Percentiles rank a stretch among this genome's conserved stretches.
These are phyloP conservation scores for Ceratotherium simum DNA, from an alignment of 2,113 vertebrate genomes.

Conservation along the genomic window DNA sequence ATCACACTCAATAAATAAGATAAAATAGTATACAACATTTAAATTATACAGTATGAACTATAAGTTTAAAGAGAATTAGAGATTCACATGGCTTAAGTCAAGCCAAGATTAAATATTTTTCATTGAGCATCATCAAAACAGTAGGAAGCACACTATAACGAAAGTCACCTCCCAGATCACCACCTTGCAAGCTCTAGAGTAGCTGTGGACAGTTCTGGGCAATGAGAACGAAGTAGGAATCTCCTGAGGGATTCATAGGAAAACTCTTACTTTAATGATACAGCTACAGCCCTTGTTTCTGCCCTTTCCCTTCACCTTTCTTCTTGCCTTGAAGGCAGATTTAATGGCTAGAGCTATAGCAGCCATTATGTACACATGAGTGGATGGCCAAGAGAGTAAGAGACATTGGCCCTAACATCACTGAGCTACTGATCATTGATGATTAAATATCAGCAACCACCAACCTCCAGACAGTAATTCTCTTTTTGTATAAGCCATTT, in stretches of 20 bases:
- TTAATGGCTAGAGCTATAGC: not conserved
- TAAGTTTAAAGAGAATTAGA: conserved; percentile 48
- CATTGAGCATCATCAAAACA: conserved; percentile 15
- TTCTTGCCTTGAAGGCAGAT: conserved; percentile 37
- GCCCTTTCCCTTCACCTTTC: not conserved
- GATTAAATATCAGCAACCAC: conserved; percentile 2
- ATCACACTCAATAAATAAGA: conserved; percentile 25
- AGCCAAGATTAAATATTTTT: conserved; percentile 40
- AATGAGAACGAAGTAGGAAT: conserved; percentile 8
- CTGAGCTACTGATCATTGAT: not conserved
- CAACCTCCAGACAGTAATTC: not conserved
- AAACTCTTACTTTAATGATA: not conserved
- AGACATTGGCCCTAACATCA: not conserved
- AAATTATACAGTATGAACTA: conserved; percentile 1
- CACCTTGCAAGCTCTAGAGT: not conserved
- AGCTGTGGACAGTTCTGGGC: not conserved
- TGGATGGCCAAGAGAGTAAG: not conserved
- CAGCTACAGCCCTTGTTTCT: not conserved
- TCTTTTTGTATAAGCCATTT: not conserved
- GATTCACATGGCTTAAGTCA: conserved; percentile 11
- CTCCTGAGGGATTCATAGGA: not conserved
- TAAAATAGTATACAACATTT: conserved; percentile 1
- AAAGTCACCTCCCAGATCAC: not conserved
- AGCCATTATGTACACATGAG: not conserved
- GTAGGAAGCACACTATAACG: not conserved